Evolutionary conservation across 1,140 invertebrate species (phyloP).

Genomic region (Pseudachorutes palmiensis): DNA sequence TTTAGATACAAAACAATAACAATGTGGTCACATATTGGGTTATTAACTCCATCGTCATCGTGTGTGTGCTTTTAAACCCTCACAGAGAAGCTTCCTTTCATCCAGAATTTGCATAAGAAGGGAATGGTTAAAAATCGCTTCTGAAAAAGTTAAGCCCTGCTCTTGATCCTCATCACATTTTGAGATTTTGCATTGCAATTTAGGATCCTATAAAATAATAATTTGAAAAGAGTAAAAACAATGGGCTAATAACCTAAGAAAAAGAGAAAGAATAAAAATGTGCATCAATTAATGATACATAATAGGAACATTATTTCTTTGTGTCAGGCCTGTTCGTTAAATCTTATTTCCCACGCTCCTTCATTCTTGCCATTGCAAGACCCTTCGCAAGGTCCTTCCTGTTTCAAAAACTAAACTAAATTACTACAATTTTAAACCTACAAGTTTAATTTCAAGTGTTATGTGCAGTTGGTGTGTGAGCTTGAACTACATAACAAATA

Average conservation of each 20-base stretch:
- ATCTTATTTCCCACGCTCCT: not conserved
- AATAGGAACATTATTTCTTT: conserved; percentile 11
- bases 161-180: not conserved
- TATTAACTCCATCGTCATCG: not conserved
- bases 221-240: not conserved
- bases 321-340: not conserved
- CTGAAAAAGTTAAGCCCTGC: not conserved
- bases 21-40: not conserved
- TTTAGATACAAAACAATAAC: conserved; percentile 11
- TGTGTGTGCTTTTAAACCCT: not conserved
- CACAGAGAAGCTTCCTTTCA: not conserved
- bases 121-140: not conserved
- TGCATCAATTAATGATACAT: not conserved
- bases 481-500: not conserved
- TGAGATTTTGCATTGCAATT: not conserved
- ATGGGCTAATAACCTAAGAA: not conserved
- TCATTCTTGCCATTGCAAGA: not conserved
- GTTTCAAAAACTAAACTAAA: not conserved
- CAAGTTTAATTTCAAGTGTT: not conserved
- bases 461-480: not conserved
- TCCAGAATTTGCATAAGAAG: not conserved
- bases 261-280: no score
- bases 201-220: not conserved
- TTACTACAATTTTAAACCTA: not conserved
- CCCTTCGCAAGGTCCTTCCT: not conserved